Evolutionary conservation across 2,113 vertebrate genomes (phyloP), one percentile per base, ranked within the genome.

Genomic region (Ceyx cyanopectus): DNA sequence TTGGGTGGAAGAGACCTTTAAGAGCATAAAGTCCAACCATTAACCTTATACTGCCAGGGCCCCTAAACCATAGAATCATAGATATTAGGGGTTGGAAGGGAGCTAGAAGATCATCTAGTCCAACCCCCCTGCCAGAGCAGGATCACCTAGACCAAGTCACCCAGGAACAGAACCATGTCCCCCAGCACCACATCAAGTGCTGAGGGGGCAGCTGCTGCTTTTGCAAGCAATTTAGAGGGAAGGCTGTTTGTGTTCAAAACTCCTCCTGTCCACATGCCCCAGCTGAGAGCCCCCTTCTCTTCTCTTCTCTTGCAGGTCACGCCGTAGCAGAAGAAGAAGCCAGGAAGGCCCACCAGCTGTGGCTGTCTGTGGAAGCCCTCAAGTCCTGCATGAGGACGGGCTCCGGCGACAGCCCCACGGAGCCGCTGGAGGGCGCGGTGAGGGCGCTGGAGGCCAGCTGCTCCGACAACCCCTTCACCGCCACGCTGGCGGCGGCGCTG

Each of bases 281-380:
- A n/a, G 0, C 56, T 94, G 18, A 88, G 27, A 2, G 32, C 19
- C 27, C 29, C 40, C 17, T 78, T 45, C 40, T 82, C 24, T 48
- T 8, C 72, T 91, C 37, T 93, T 93, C 4, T 46, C 50, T 62
- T 65, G 13, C 97, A 99, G 99, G 99, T 93, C 99, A 99, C 1
- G 98, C 98, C 1, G 93, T 96, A 9, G 99, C 99, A 1, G 99
- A 99, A 83, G 99, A 99, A 67, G 98, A 98, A 86, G 99, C 99
- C 27, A 98, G 98, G 48, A 99, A 98, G 94, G 99, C 99, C 62
- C 99, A 99, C 79, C 98, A 98, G 90, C 98, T 99, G n/a, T 99
- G 99, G 99, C 98, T 99, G 1, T 99, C 99, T 0, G 98, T 99
- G 13, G 99, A 99, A 94, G 98, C 98, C 0, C 96, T 99, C 10